A percentile compares a stretch with the other conserved stretches of the same genome.
Conservation (phyloP, 2,797 vertebrate species). For the Onychomys arenicola region DNA sequence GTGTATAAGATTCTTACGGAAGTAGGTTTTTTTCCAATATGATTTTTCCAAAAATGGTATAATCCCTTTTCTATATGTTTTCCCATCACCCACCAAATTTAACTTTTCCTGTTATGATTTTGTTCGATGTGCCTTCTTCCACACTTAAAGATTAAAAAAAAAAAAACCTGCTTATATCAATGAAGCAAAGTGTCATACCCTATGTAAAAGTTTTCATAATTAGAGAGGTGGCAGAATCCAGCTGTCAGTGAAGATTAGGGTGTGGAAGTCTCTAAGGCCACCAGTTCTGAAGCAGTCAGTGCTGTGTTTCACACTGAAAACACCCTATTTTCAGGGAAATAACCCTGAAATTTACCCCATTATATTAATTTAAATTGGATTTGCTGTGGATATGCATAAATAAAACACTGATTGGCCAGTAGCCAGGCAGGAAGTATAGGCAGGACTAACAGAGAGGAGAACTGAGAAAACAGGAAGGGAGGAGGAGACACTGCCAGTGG, state of each 20-base stretch:
- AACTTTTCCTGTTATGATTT: background rate
- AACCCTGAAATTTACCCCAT: background rate
- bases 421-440: too few species aligned
- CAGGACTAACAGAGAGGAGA: too few species aligned
- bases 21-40: background rate
- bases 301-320: background rate
- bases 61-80: background rate
- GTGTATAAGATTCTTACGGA: background rate
- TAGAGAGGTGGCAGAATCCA: background rate
- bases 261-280: background rate
- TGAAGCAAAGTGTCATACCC: background rate
- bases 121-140: background rate
- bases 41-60: too few species aligned
- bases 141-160: background rate
- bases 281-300: background rate
- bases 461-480: too few species aligned
- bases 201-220: background rate
- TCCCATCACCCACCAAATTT: background rate
- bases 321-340: background rate
- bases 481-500: too few species aligned
- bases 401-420: too few species aligned
- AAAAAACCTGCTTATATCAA: background rate
- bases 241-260: background rate
- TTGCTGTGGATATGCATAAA: too few species aligned
- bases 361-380: constrained; percentile 4